Evolutionary conservation across 2,113 vertebrate species (phyloP).

Genomic region (Odontesthes bonariensis): DNA sequence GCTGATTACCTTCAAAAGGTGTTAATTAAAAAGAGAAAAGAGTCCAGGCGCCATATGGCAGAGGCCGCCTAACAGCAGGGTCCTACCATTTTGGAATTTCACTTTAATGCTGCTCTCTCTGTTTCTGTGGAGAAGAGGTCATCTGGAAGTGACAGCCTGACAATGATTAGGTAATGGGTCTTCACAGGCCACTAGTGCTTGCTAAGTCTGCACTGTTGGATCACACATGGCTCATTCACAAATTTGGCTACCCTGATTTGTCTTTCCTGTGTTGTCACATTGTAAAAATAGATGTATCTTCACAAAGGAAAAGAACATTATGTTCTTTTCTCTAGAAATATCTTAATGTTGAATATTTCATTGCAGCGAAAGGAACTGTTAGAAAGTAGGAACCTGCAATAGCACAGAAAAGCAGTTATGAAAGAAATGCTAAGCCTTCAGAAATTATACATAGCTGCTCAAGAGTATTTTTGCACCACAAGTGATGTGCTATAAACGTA

Average conservation of each 20-base stretch:
- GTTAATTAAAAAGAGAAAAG: conserved; percentile 65
- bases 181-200: conserved; percentile 55
- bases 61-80: conserved; percentile 47
- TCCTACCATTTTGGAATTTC: conserved; percentile 43
- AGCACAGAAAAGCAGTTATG: conserved; percentile 31
- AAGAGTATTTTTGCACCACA: conserved; percentile 52
- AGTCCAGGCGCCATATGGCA: conserved; percentile 58
- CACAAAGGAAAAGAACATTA: conserved; percentile 3
- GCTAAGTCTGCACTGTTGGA: conserved; percentile 37
- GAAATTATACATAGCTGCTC: conserved; percentile 49
- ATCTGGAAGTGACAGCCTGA: conserved; percentile 65
- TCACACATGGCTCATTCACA: conserved; percentile 24
- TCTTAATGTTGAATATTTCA: conserved; percentile 36
- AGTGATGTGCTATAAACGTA: conserved; percentile 63
- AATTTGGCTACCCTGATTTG: not conserved
- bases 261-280: conserved; percentile 12
- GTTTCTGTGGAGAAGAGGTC: conserved; percentile 61
- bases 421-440: conserved; percentile 43
- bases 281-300: not conserved
- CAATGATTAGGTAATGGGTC: conserved; percentile 66
- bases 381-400: conserved; percentile 23
- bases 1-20: conserved; percentile 49
- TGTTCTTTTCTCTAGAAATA: conserved; percentile 27
- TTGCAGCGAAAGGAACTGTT: conserved; percentile 21
- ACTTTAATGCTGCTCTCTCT: conserved; percentile 50